Conservation (phyloP, 2,888 invertebrate species). For the Agriopis marginaria region DNA sequence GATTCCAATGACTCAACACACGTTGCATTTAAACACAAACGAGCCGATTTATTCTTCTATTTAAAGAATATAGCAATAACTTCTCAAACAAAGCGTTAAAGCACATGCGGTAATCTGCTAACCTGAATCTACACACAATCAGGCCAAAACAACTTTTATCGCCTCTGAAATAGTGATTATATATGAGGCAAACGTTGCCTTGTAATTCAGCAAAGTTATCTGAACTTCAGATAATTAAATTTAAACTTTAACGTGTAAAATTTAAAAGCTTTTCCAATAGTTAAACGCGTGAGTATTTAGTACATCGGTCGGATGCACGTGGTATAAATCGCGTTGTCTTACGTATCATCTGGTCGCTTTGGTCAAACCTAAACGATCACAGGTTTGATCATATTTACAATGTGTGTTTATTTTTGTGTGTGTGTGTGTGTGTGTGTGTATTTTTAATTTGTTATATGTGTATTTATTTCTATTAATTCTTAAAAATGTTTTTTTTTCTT, state of each 20-base stretch:
- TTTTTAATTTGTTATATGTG: too few relatives aligned
- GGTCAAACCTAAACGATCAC: neutral
- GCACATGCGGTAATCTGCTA: constrained; percentile 14
- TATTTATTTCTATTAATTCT: too few relatives aligned
- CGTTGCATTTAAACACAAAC: constrained; percentile 35
- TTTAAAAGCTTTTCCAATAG: constrained; percentile 5
- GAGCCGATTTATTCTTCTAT: constrained; percentile 42
- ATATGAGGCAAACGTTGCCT: neutral
- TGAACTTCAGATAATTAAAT: constrained; percentile 5
- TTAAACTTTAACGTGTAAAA: constrained; percentile 1
- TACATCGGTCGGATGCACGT: constrained; percentile 26
- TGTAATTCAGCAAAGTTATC: constrained; percentile 7
- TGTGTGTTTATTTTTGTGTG: too few relatives aligned
- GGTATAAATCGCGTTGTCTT: constrained; percentile 35
- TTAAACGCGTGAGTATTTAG: constrained; percentile 6
- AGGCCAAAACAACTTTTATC: constrained; percentile 18
- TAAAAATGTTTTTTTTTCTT: too few relatives aligned
- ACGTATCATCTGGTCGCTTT: constrained; percentile 30
- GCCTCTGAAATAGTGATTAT: neutral
- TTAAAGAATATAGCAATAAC: constrained; percentile 40
- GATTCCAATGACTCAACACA: constrained; percentile 34
- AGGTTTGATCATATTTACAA: neutral
- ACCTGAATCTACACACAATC: neutral
- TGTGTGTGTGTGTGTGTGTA: too few relatives aligned
- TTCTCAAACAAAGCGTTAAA: constrained; percentile 39